phyloP scores from a whole-genome alignment of 1,140 invertebrate genomes.

The Pseudoatta argentina region DNA sequence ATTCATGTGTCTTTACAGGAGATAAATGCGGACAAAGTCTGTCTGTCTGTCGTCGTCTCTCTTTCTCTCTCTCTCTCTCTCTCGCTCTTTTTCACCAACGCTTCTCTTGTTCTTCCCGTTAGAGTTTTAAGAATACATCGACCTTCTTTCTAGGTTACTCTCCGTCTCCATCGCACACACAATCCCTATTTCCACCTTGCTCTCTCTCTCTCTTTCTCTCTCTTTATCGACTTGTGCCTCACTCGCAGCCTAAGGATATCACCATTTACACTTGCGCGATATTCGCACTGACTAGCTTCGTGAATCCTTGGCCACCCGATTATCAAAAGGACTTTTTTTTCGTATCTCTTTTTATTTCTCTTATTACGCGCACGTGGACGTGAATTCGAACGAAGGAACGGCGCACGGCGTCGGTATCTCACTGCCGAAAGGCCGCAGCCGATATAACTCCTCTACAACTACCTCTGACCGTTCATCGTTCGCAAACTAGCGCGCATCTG shows the following conservation, averaged over 20 bases:
- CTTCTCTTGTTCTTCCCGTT: background rate
- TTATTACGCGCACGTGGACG: conserved; percentile 20
- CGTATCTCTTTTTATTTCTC: background rate
- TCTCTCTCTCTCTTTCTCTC: background rate
- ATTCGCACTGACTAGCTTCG: conserved; percentile 78
- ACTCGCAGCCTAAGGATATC: conserved; percentile 23
- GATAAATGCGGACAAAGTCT: background rate
- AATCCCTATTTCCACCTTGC: background rate
- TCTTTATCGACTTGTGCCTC: conserved; percentile 25
- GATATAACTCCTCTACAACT: conserved; percentile 73
- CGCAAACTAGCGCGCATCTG: conserved; percentile 80
- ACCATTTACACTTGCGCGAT: conserved; percentile 58
- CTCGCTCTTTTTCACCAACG: background rate
- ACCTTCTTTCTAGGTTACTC: conserved; percentile 47
- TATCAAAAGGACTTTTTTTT: background rate
- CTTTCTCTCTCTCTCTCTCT: background rate
- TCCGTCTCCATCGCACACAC: conserved; percentile 12
- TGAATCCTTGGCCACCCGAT: conserved; percentile 69
- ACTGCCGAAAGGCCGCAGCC: conserved; percentile 75
- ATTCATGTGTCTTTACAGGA: background rate
- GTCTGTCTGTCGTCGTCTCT: background rate
- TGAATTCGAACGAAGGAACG: conserved; percentile 15
- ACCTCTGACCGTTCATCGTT: conserved; percentile 77
- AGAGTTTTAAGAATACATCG: background rate
- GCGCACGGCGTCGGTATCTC: conserved; percentile 68